phyloP scores from a whole-genome alignment of 2,797 vertebrate species.

The Morus bassanus region DNA sequence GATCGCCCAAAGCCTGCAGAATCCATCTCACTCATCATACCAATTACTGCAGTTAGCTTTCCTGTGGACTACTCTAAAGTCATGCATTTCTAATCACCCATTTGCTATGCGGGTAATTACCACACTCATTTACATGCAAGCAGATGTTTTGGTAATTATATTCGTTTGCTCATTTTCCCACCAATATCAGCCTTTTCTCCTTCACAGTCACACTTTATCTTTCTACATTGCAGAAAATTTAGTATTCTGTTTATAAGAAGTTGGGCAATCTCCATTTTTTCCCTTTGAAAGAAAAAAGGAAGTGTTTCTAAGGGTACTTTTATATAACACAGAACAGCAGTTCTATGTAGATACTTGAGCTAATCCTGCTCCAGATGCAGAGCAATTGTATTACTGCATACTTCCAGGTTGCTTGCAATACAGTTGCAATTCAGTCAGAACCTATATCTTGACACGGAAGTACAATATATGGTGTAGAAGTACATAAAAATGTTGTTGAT shows the following conservation, averaged over 20 bases:
- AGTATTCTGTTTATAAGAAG: neutral
- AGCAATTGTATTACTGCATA: neutral
- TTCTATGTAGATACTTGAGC: neutral
- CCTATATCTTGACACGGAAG: neutral
- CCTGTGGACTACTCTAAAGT: neutral
- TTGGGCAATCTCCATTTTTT: neutral
- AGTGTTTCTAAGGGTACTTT: neutral
- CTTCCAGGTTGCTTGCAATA: neutral
- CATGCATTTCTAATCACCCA: neutral
- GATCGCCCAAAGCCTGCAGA: neutral
- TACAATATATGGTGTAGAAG: neutral
- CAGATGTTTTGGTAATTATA: neutral
- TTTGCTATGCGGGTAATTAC: neutral
- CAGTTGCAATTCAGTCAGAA: neutral
- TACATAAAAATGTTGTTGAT: neutral
- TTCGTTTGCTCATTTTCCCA: neutral
- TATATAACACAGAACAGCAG: neutral
- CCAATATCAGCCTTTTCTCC: neutral
- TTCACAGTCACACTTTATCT: neutral
- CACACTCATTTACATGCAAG: neutral
- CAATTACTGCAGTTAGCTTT: neutral
- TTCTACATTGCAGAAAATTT: neutral
- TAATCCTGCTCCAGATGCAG: neutral
- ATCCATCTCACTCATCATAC: neutral
- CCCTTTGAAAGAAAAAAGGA: neutral